Evolutionary conservation across 2,113 vertebrate species (phyloP), one percentile per base, ranked within the genome.

Genomic region (Varanus komodoensis): DNA sequence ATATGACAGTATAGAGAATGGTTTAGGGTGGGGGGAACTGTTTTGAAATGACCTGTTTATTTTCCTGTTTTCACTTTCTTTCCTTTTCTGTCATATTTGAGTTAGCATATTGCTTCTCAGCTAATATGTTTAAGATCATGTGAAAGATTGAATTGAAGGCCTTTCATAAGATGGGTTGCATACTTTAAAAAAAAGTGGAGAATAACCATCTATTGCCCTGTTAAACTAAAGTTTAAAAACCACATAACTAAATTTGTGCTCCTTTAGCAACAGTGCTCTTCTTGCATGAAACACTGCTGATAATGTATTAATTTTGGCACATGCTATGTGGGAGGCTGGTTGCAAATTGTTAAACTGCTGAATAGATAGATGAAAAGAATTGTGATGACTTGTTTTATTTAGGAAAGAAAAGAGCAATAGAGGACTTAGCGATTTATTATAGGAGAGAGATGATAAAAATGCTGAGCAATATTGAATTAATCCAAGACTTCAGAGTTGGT

Each of bases 101-200:
- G 17, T 50, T 82, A 44, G n/a, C 38, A 83, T 93, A 90, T 83
- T 86, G 48, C 81, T 90, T 71, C 81, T 71, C 89, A 4, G 25
- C 54, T 84, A 44, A 74, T 69, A 6, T 44, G 38, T 50, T 92
- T 90, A 32, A 25, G 48, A 57, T 77, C 29, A 93, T 38, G 88
- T 74, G 9, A 75, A 61, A 19, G 32, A 50, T 80, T 87, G 86
- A 83, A 83, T 12, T 86, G 89, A 19, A 32, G 0, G 0, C 82
- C 5, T 2, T 48, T 0, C 44, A 87, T 92, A 6, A 75, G 44
- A 27, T 83, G 34, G 4, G 4, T 89, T 87, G 8, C 11, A 81
- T 50, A 0, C 34, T 88, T 54, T 54, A 5, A 54, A 67, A 23
- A 75, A 69, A 87, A 80, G 8, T 48, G 64, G 54, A 44, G 11